Conservation (phyloP, 2,797 vertebrate species). For the Enteromius radiatus region DNA sequence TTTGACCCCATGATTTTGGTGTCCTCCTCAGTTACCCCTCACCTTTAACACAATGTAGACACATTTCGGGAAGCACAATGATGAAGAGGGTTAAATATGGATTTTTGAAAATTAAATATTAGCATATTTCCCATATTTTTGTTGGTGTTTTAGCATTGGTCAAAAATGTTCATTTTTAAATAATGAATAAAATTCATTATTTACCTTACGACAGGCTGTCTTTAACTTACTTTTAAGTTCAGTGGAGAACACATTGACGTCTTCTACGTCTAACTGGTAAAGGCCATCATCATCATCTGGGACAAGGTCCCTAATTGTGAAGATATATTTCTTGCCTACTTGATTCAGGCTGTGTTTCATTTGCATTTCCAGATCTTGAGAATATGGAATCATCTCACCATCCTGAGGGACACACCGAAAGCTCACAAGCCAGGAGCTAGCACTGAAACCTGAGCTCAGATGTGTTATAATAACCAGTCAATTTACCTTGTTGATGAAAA, state of each 20-base stretch:
- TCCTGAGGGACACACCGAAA: slow-evolving; percentile 71
- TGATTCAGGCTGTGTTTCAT: slow-evolving; percentile 77
- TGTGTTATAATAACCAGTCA: slow-evolving; percentile 1
- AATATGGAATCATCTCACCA: slow-evolving; percentile 79
- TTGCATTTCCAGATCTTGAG: slow-evolving; percentile 70
- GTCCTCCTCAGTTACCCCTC: too few relatives aligned
- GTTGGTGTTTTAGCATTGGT: too few relatives aligned
- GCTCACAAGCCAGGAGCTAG: background rate
- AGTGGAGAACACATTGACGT: slow-evolving; percentile 83
- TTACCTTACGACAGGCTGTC: background rate
- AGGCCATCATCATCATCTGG: slow-evolving; percentile 85
- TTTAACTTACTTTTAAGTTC: slow-evolving; percentile 79
- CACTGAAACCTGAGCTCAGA: slow-evolving; percentile 11
- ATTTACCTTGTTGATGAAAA: slow-evolving; percentile 86
- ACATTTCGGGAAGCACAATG: too few relatives aligned
- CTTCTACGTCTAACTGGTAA: slow-evolving; percentile 85
- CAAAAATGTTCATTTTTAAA: too few relatives aligned
- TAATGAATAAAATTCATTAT: too few relatives aligned
- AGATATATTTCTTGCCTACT: slow-evolving; percentile 78
- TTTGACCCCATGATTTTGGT: too few relatives aligned
- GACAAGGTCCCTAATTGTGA: slow-evolving; percentile 80
- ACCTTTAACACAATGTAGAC: too few relatives aligned
- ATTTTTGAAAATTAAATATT: too few relatives aligned
- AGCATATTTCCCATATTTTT: too few relatives aligned
- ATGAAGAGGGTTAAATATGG: too few relatives aligned